Evolutionary conservation across 2,888 invertebrate genomes (phyloP).

Genomic region (Eilema griseolum): DNA sequence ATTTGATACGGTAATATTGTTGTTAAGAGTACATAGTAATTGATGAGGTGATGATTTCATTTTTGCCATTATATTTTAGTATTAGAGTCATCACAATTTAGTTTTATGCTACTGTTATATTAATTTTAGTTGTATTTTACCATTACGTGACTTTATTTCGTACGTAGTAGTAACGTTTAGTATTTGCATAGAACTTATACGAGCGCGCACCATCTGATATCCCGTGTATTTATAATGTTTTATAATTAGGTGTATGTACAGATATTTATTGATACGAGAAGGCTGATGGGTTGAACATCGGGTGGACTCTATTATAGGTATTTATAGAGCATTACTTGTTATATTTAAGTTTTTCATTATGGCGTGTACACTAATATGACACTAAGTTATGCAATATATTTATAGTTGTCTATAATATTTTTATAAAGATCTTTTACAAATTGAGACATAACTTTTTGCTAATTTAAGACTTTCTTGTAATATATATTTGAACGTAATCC

Average conservation of each 20-base stretch:
- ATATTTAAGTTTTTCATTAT: constrained; percentile 68
- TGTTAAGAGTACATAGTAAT: constrained; percentile 60
- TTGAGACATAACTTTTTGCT: constrained; percentile 63
- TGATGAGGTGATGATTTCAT: constrained; percentile 53
- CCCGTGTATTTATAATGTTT: constrained; percentile 56
- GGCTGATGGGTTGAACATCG: constrained; percentile 70
- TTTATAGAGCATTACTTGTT: constrained; percentile 69
- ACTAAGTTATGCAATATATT: constrained; percentile 77
- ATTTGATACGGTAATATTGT: constrained; percentile 48
- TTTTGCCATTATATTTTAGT: constrained; percentile 72
- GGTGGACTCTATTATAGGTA: constrained; percentile 63
- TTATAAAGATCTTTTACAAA: constrained; percentile 73
- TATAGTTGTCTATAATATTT: constrained; percentile 77
- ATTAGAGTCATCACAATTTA: constrained; percentile 66
- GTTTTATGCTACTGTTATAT: constrained; percentile 62
- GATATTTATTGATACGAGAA: constrained; percentile 77
- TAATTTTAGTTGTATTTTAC: constrained; percentile 57
- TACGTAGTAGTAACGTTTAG: constrained; percentile 43
- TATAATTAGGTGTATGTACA: constrained; percentile 75
- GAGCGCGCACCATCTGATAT: constrained; percentile 53
- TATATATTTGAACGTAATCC: constrained; percentile 50
- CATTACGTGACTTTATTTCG: constrained; percentile 49
- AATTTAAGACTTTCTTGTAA: constrained; percentile 60
- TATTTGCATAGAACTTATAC: constrained; percentile 36
- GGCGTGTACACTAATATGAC: constrained; percentile 70